Base-by-base conservation (phyloP, 1,140 invertebrate genomes). In the Caenorhabditis latens region DNA sequence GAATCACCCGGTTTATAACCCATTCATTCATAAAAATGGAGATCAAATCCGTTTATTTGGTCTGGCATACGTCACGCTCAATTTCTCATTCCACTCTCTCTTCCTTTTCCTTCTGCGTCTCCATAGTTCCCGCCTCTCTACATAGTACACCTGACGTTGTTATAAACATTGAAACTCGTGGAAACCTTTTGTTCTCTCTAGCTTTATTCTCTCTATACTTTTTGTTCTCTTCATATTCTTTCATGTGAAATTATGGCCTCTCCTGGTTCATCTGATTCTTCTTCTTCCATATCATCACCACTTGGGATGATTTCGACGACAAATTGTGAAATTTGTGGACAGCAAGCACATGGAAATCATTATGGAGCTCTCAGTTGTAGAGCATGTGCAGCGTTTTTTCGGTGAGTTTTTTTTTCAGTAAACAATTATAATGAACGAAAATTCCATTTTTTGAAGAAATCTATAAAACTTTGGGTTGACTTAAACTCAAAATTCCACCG, bases 331-430 rank as follows among this genome's bases (percentile, higher is more conserved):
- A 24, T 63, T 32, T 63, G 61, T 32, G 61, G 61, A 13, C 14
- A 13, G 24, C 9, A 7, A 13, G 61, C 61, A 32, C 61, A 63
- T 63, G 61, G 61, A 63, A 63, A 63, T 11, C 61, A 63, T 24
- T 63, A 63, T 63, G 61, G 61, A 63, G 21, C 61, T 5, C 11
- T 63, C 2, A 63, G 61, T 32, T 63, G 61, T 32, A 63, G 61
- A 63, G 61, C 61, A 11, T 63, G 61, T 63, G 61, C 61, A 2
- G 61, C 61, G 8, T 63, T 63, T 63, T 63, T 63, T 32, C 19
- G 61, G 61, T 63, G 1, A 63, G 61, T 2, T 63, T 63, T 21
- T n/a, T 21, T 2, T n/a, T 21, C 4, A 58, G 19, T n/a, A 40
- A 11, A 32, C 19, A 32, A 13, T 13, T 58, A n/a, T 7, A n/a